A percentile compares a stretch with the other conserved stretches of the same genome.
These are phyloP conservation scores for Artibeus lituratus DNA, from an alignment of 2,797 vertebrate species.

Conservation along the genomic window DNA sequence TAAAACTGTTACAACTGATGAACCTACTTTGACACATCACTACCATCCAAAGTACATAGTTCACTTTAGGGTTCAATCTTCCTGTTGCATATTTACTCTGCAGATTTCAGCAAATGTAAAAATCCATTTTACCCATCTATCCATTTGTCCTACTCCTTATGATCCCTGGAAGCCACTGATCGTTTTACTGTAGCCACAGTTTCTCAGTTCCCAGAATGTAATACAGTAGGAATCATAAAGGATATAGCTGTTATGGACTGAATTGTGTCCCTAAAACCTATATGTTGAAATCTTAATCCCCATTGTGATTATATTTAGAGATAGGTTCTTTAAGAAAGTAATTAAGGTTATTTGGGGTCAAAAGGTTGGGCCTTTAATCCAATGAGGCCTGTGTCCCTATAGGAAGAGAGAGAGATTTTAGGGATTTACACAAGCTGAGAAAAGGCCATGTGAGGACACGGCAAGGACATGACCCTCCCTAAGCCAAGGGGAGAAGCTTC, in stretches of 20 bases:
- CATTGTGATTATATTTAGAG: not conserved
- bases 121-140: not conserved
- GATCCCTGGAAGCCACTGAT: not conserved
- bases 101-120: not conserved
- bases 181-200: not conserved
- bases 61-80: not conserved
- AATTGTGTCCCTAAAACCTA: not conserved
- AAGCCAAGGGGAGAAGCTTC: no score
- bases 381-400: not conserved
- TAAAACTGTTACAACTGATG: not conserved
- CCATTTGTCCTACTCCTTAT: not conserved
- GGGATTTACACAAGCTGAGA: not conserved
- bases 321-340: not conserved
- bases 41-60: not conserved
- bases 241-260: not conserved
- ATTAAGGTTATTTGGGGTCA: not conserved
- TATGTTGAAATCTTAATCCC: not conserved
- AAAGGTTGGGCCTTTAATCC: not conserved
- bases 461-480: no score
- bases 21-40: not conserved
- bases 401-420: not conserved
- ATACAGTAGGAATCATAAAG: not conserved
- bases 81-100: no score
- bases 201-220: not conserved
- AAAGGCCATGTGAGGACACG: not conserved